Conservation (phyloP, 2,797 vertebrate genomes). For the Sarcoramphus papa region DNA sequence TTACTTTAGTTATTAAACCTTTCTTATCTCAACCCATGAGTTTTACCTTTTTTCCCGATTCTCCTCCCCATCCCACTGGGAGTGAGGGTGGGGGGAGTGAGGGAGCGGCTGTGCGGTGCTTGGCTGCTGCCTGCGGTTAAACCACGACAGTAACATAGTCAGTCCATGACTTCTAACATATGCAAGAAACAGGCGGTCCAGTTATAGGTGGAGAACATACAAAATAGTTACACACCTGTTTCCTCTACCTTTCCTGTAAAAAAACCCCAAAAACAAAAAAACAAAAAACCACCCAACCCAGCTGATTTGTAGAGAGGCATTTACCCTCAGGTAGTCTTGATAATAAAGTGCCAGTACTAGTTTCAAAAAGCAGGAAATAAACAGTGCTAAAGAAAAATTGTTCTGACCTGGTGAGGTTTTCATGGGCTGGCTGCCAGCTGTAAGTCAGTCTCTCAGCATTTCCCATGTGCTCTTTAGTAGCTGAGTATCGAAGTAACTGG, state of each 20-base stretch:
- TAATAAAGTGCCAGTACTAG: neutral
- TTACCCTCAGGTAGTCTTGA: neutral
- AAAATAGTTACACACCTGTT: neutral
- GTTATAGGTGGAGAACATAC: fast-evolving
- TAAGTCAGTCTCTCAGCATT: neutral
- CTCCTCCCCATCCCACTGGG: too few species aligned
- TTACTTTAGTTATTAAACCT: too few species aligned
- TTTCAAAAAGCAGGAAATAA: neutral
- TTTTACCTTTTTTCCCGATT: too few species aligned
- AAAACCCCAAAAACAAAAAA: neutral
- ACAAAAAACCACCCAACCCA: neutral
- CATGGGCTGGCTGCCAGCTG: neutral
- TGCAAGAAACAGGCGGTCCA: neutral
- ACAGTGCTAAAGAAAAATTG: neutral
- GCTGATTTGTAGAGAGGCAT: neutral
- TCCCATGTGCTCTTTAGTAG: neutral
- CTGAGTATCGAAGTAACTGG: neutral
- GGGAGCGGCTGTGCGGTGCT: too few species aligned
- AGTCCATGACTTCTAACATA: neutral
- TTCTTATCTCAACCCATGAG: too few species aligned
- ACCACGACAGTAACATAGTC: too few species aligned
- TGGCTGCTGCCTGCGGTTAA: too few species aligned
- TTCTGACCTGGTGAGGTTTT: neutral
- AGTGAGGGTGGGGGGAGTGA: too few species aligned
- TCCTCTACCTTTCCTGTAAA: neutral